Evolutionary conservation across 1,140 invertebrate species (phyloP).

Genomic region (Drosophila takahashii): DNA sequence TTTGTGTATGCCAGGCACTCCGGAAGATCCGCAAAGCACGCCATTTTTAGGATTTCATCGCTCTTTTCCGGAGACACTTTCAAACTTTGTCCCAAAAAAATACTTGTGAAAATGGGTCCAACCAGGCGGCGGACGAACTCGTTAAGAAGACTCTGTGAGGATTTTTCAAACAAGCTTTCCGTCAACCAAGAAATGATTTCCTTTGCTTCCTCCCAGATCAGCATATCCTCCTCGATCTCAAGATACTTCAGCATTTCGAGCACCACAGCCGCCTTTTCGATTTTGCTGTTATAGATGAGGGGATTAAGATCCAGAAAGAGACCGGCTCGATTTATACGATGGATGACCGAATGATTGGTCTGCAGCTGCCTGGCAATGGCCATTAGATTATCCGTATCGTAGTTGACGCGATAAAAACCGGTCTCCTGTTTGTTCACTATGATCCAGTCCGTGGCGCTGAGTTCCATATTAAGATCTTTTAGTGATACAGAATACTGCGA

Average conservation of each 20-base stretch:
- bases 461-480: slow-evolving; percentile 55
- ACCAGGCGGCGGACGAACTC: slow-evolving; percentile 68
- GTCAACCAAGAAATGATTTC: slow-evolving; percentile 47
- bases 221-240: slow-evolving; percentile 85
- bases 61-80: slow-evolving; percentile 10
- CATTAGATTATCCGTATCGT: slow-evolving; percentile 86
- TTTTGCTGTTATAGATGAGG: slow-evolving; percentile 73
- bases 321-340: slow-evolving; percentile 87
- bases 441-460: slow-evolving; percentile 85
- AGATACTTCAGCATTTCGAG: slow-evolving; percentile 86
- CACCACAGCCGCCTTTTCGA: slow-evolving; percentile 72
- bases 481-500: slow-evolving; percentile 49
- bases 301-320: slow-evolving; percentile 86
- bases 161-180: slow-evolving; percentile 56
- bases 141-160: slow-evolving; percentile 84
- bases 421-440: slow-evolving; percentile 87
- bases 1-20: slow-evolving; percentile 69
- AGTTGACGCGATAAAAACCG: slow-evolving; percentile 89
- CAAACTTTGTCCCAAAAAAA: not conserved
- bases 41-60: slow-evolving; percentile 46
- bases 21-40: slow-evolving; percentile 59
- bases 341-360: slow-evolving; percentile 85
- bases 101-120: slow-evolving; percentile 59
- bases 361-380: slow-evolving; percentile 85
- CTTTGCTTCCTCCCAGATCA: slow-evolving; percentile 86